Evolutionary conservation across 2,888 invertebrate genomes (phyloP), one percentile per base, ranked within the genome.

Genomic region (Orgyia antiqua): DNA sequence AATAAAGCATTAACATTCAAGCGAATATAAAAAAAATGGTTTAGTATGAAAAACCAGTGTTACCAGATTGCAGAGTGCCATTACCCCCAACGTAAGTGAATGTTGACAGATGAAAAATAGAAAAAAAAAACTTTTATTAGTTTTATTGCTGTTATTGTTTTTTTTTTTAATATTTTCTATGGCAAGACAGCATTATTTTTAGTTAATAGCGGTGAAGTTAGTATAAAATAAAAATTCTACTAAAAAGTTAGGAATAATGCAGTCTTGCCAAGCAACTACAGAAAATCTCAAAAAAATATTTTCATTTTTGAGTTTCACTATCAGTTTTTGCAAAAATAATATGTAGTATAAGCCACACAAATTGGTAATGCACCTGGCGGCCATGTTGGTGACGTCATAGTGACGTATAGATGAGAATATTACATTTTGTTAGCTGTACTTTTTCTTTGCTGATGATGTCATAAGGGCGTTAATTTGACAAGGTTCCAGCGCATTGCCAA

Each of bases 1-100:
- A 54, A 51, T 42, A 39, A 58, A 62, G 62, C 59, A 48, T 51
- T 45, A 46, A 31, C 57, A 55, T 61, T 48, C 58, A 38, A 41
- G 62, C 58, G 45, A n/a, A 48, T 43, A 35, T 39, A 50, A 44
- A 40, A 49, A n/a, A 45, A 45, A 60, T 50, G 64, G 51, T 73
- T 76, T 75, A 78, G 78, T 79, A 68, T 66, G 74, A 71, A 68
- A 69, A 79, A 79, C 82, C 59, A n/a, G 71, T 80, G 84, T 84
- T 84, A 84, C 86, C 86, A 84, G 78, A 69, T 82, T 77, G 83
- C 74, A 76, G 78, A 78, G 83, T 79, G 82, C 77, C 78, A 77
- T 74, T 77, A 79, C 71, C 82, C 86, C 83, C 80, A 78, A 75
- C 77, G 70, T 63, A 66, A 64, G 51, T 79, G 76, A 82, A 69